Evolutionary conservation across 2,888 invertebrate genomes (phyloP).

Genomic region (Argynnis bischoffii): DNA sequence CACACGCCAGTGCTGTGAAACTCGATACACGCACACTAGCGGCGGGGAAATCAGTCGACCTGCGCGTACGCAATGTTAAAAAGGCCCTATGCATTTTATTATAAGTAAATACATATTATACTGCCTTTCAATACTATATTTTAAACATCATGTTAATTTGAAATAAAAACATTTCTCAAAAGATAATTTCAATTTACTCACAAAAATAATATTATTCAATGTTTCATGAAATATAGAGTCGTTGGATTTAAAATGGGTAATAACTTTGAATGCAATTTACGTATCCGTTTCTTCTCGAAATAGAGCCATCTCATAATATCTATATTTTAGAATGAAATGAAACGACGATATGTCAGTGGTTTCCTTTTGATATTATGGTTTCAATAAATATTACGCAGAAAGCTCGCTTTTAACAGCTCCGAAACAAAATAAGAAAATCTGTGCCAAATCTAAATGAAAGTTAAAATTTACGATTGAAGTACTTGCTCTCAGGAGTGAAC

Average conservation of each 20-base stretch:
- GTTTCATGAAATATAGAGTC: background rate
- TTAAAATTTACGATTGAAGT: constrained; percentile 2
- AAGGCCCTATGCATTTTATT: constrained; percentile 31
- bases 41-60: constrained; percentile 55
- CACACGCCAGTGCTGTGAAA: constrained; percentile 53
- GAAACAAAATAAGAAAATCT: background rate
- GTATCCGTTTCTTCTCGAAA: constrained; percentile 21
- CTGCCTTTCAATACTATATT: background rate
- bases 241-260: constrained; percentile 1
- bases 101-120: constrained; percentile 1
- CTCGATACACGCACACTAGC: constrained; percentile 57
- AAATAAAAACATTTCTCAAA: background rate
- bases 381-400: constrained; percentile 8
- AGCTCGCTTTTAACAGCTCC: constrained; percentile 1
- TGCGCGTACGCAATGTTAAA: constrained; percentile 42
- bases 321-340: constrained; percentile 15
- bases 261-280: constrained; percentile 17
- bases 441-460: constrained; percentile 16
- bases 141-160: background rate
- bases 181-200: background rate
- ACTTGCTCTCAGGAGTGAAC: background rate
- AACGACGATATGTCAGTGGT: constrained; percentile 12
- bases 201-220: constrained; percentile 1
- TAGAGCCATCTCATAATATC: constrained; percentile 5
- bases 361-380: constrained; percentile 15